Evolutionary conservation across 2,888 invertebrate genomes (phyloP).

Genomic region (Eupsilia transversa): DNA sequence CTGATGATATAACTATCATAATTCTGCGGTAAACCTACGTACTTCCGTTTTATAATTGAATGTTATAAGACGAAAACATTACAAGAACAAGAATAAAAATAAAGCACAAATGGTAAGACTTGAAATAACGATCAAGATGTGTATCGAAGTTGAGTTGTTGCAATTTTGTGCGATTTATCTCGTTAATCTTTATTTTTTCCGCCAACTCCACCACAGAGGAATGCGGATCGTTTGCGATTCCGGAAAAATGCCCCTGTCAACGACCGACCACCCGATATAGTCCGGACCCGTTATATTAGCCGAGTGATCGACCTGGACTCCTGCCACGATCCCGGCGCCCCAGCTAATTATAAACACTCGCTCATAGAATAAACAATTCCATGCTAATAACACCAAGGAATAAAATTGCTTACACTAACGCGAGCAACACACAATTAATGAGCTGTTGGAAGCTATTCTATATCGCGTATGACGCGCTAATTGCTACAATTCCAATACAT

Average conservation of each 20-base stretch:
- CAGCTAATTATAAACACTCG: constrained; percentile 84
- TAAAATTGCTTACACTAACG: constrained; percentile 75
- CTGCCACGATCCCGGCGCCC: constrained; percentile 85
- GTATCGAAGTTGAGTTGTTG: constrained; percentile 45
- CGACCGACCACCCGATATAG: constrained; percentile 87
- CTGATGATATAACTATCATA: constrained; percentile 25
- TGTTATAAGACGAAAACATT: constrained; percentile 40
- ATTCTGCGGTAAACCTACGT: constrained; percentile 7
- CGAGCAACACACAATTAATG: constrained; percentile 71
- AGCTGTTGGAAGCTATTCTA: constrained; percentile 73
- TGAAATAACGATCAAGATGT: constrained; percentile 40
- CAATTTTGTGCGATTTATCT: constrained; percentile 57
- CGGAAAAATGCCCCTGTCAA: constrained; percentile 86
- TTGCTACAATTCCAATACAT: constrained; percentile 72
- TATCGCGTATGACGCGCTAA: constrained; percentile 74
- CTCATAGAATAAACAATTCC: constrained; percentile 80
- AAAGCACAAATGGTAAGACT: constrained; percentile 26
- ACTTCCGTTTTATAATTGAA: constrained; percentile 41
- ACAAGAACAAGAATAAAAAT: constrained; percentile 28
- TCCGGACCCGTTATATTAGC: constrained; percentile 84
- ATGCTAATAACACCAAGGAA: constrained; percentile 79
- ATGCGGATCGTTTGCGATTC: constrained; percentile 78
- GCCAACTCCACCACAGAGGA: constrained; percentile 62
- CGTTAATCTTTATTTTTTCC: constrained; percentile 58
- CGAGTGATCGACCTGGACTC: constrained; percentile 89